These are phyloP conservation scores for Sphaerodactylus townsendi DNA, from an alignment of 2,113 vertebrate genomes.

Conservation along the genomic window DNA sequence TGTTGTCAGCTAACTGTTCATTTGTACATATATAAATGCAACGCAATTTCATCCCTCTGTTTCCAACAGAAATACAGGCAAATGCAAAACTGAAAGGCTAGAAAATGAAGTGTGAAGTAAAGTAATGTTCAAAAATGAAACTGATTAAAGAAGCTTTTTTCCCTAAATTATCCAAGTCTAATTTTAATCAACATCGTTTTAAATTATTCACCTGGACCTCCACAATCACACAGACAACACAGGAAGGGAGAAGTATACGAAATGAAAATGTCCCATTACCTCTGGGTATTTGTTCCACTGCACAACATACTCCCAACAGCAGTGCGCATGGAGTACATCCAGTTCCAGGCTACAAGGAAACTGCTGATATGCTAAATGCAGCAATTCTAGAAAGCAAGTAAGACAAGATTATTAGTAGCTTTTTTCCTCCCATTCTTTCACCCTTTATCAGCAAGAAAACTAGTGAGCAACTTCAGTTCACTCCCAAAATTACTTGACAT, in stretches of 20 bases:
- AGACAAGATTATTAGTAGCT: constrained; percentile 9
- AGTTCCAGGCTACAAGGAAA: constrained; percentile 92
- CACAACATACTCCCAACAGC: constrained; percentile 96
- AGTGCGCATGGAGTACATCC: constrained; percentile 90
- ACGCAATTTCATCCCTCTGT: background rate
- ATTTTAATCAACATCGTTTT: background rate
- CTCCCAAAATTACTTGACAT: background rate
- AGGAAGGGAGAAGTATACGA: background rate
- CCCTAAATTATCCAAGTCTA: background rate
- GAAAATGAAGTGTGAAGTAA: background rate
- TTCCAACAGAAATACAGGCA: background rate
- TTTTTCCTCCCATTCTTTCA: background rate
- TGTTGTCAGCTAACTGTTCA: background rate
- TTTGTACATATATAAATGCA: background rate
- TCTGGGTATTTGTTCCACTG: constrained; percentile 99
- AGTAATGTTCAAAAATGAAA: background rate
- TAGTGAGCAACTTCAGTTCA: background rate
- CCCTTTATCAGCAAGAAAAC: background rate
- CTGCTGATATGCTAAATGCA: constrained; percentile 82
- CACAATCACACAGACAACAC: background rate
- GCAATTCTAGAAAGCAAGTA: constrained; percentile 77
- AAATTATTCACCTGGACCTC: background rate
- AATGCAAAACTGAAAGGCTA: too few species aligned
- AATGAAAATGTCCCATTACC: constrained; percentile 69
- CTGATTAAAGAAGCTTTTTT: background rate